Evolutionary conservation across 2,797 vertebrate genomes (phyloP), one percentile per base, ranked within the genome.

Genomic region (Clarias fuscus): DNA sequence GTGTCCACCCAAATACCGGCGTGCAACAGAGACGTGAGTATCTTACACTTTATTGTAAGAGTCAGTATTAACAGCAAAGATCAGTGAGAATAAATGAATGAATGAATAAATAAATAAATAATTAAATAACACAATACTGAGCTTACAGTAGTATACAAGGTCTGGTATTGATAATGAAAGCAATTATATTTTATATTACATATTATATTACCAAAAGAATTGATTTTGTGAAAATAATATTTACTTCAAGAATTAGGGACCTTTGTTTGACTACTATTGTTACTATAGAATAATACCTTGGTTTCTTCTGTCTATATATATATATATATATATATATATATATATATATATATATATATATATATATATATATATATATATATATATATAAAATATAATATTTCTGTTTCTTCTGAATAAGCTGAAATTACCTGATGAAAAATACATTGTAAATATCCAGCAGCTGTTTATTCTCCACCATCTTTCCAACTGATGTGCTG

Each of bases 1-100:
- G 0, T 99, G 98, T 75, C 98, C 98, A 0, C 88, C 93, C 84
- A 96, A 97, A 88, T 98, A 96, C 90, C 95, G 91, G 71, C 95
- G 94, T 88, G 91, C 94, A 0, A 90, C 92, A 84, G 94, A 93
- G 0, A 95, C 94, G 98, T 99, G 94, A 99, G 97, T 64, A 48
- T 18, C 59, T 64, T 48, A 17, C 14, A n/a, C 24, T 65, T 80
- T 43, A 18, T 3, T 58, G n/a, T 56, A 53, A 43, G 70, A 24
- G 27, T 20, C n/a, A 59, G 18, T 18, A 37, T 22, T 3, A 24
- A 18, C n/a, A 20, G 3, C 30, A 58, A 0, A 10, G n/a, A 58
- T 77, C 53, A 58, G 30, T 58, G 3, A 58, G 53, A 58, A 20
- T 13, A 2, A 15, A 68, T 7, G 2, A 30, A 33, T 6, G 30